A percentile compares a stretch with the other conserved stretches of the same genome.
Evolutionary conservation across 2,888 invertebrate genomes (phyloP).

Genomic region (Ceramica pisi): DNA sequence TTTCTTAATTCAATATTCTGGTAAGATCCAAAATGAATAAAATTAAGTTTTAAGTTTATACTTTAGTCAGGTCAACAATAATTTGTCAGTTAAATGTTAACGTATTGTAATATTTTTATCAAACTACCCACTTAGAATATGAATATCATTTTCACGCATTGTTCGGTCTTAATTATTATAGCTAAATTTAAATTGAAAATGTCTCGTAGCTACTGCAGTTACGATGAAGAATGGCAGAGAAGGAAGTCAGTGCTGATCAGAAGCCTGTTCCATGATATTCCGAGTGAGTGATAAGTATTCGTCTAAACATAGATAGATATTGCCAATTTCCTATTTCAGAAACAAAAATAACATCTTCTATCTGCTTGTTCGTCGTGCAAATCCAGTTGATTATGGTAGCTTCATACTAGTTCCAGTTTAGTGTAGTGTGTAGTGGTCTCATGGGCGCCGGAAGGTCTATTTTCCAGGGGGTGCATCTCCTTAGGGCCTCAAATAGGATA

Average conservation of each 20-base stretch:
- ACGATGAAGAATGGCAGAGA: slow-evolving; percentile 68
- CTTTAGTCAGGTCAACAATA: background rate
- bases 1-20: background rate
- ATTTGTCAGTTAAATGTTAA: background rate
- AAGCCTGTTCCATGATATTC: slow-evolving; percentile 67
- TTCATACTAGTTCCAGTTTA: background rate
- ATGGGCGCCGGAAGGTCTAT: too few species aligned
- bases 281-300: slow-evolving; percentile 57
- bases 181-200: slow-evolving; percentile 48
- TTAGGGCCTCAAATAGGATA: too few species aligned
- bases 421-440: too few species aligned
- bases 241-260: slow-evolving; percentile 63
- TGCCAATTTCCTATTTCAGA: background rate
- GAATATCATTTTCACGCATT: slow-evolving; percentile 21
- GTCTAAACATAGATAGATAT: background rate
- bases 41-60: too few species aligned
- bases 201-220: slow-evolving; percentile 49
- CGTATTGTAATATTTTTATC: background rate
- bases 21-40: background rate
- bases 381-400: background rate
- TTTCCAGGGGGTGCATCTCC: too few species aligned
- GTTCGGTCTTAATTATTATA: background rate
- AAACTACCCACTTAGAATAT: slow-evolving; percentile 40
- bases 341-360: too few species aligned
- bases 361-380: too few species aligned